Evolutionary conservation across 2,113 vertebrate species (phyloP), one percentile per base, ranked within the genome.

Genomic region (Plestiodon gilberti): DNA sequence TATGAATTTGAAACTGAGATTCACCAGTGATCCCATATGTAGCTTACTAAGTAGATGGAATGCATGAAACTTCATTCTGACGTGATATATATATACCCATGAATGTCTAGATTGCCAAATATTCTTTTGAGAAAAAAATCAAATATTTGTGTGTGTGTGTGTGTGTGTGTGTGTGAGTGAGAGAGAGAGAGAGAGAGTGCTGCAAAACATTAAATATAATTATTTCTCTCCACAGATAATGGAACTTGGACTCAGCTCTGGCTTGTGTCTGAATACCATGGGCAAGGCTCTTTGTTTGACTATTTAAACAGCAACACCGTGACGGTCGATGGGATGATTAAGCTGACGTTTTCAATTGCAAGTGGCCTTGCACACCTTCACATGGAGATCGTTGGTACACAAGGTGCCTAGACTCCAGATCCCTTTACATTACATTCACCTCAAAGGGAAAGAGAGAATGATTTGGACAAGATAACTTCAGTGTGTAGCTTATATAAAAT

Each of bases 221-320:
- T 69, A 1, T 82, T 91, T 64, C 15, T 75, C 74, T 0, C 85
- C 1, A 57, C 57, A 99, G 99, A 99, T 96, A 99, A 98, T 0
- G 98, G 99, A 73, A 98, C 98, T 0, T 99, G 99, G 99, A 99
- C 99, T 1, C 98, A 99, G 93, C 98, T 99, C n/a, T 99, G 99
- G 99, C 97, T 99, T 25, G 98, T 99, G 73, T 99, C 98, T 0
- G 99, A 99, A 95, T 99, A 98, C 95, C 98, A 99, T 1, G 98
- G 99, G 87, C 97, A 98, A 2, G 99, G 99, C 17, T 99, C 99
- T 5, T 96, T 99, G 79, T 99, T 98, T 1, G 99, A 99, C 93
- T 98, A 98, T 96, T 96, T 99, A 94, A 99, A 98, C 95, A 96
- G 97, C 43, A 98, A 97, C 91, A 97, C 97, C 0, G 96, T 99